Conservation (phyloP, 2,888 invertebrate genomes). For the Metallyticus violacea region DNA sequence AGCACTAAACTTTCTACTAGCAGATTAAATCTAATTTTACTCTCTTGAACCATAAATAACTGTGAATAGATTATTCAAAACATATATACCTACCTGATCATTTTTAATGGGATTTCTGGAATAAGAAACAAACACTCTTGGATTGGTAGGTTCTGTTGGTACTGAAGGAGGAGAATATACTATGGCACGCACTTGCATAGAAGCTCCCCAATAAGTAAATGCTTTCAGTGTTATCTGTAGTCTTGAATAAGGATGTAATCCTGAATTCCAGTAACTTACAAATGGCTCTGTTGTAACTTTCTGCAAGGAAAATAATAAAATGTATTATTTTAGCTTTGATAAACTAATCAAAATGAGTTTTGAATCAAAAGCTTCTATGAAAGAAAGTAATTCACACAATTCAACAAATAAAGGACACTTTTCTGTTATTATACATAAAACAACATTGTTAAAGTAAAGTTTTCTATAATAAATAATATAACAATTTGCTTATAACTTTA, state of each 20-base stretch:
- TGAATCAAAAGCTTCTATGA: not conserved
- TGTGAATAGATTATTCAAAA: not conserved
- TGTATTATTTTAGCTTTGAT: not conserved
- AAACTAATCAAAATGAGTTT: not conserved
- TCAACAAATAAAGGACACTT: no score
- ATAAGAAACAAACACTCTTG: slow-evolving; percentile 70
- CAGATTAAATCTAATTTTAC: no score
- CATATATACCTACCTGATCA: slow-evolving; percentile 31
- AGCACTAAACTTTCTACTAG: no score
- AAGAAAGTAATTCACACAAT: no score
- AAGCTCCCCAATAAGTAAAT: slow-evolving; percentile 81
- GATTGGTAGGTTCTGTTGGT: slow-evolving; percentile 70
- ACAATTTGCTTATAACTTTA: no score
- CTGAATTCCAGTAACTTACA: slow-evolving; percentile 21
- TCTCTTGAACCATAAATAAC: no score
- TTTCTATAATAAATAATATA: no score
- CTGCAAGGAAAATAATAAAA: slow-evolving; percentile 30
- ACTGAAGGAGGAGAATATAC: slow-evolving; percentile 76
- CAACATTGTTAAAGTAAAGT: no score
- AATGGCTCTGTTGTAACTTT: slow-evolving; percentile 16
- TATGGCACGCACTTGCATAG: slow-evolving; percentile 59
- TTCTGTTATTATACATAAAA: no score
- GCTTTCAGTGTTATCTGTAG: slow-evolving; percentile 74
- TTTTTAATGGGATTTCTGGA: slow-evolving; percentile 45
- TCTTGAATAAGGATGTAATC: slow-evolving; percentile 62